Evolutionary conservation across 2,888 invertebrate species (phyloP), one percentile per base, ranked within the genome.

Genomic region (Heliconius erato): DNA sequence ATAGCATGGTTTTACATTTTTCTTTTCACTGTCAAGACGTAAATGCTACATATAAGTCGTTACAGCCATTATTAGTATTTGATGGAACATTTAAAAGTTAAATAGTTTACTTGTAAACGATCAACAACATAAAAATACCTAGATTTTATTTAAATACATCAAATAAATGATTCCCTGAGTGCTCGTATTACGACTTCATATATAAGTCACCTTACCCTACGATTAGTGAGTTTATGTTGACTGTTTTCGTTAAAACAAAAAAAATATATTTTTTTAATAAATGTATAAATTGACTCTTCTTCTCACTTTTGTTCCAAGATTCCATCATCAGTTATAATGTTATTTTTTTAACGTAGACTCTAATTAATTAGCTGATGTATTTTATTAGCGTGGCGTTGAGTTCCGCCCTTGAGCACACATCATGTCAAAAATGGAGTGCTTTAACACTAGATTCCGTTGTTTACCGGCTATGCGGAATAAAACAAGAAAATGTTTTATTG

Each of bases 11-110:
- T n/a, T 74, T 32, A 76, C 35, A 76, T 63, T n/a, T 63, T 68
- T 65, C 26, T 44, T 78, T 65, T 78, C 44, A 11, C 40, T 44
- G 63, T 72, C 76, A 79, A 82, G 63, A 81, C 16, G 16, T 84
- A 82, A 82, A 82, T 79, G 69, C 59, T 84, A 82, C 84, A 26
- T 82, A 84, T 81, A 84, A 76, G 84, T 84, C 82, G 65, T 67
- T 77, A 77, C 71, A 81, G 65, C 76, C 44, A 80, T 84, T 82
- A 80, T 84, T 82, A 84, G 65, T 63, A 63, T 49, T 54, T 26
- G 40, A 49, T 69, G 28, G 59, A 63, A 79, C 35, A 44, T 69
- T 76, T 35, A 40, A 67, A 80, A 82, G 54, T 69, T 76, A 82
- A 79, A 82, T 76, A 65, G 63, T 74, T 74, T 78, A n/a, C 74